Conservation (phyloP, 2,888 invertebrate genomes). For the Sphaerophoria rueppellii region DNA sequence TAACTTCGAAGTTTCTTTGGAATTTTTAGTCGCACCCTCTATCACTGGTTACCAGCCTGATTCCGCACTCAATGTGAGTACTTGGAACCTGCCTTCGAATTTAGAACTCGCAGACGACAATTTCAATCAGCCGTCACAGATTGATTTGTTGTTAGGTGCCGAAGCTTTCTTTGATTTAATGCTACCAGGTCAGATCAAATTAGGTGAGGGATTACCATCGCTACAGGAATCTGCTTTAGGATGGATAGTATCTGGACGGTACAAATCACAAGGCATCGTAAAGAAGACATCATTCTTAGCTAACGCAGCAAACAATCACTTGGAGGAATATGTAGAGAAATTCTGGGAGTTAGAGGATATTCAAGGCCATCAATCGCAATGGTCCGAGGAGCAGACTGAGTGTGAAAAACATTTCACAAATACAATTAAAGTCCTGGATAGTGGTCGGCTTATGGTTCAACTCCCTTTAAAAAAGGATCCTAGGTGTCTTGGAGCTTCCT, state of each 20-base stretch:
- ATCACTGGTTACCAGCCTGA: constrained; percentile 35
- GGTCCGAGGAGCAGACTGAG: neutral
- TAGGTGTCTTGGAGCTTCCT: constrained; percentile 51
- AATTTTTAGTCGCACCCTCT: constrained; percentile 21
- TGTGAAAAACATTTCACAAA: neutral
- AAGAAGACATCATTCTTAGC: no score
- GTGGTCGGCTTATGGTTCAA: constrained; percentile 40
- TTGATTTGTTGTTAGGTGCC: constrained; percentile 10
- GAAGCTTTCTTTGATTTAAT: constrained; percentile 13
- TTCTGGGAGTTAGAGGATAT: neutral
- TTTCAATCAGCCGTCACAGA: neutral
- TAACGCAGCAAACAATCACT: no score
- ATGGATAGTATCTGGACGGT: neutral
- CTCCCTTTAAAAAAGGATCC: constrained; percentile 59
- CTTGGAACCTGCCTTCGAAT: constrained; percentile 29
- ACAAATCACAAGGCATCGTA: no score
- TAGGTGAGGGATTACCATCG: neutral
- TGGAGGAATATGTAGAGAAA: no score
- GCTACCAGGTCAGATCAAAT: constrained; percentile 1
- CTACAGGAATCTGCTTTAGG: constrained; percentile 20
- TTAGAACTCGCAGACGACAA: constrained; percentile 24
- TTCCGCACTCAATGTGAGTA: neutral
- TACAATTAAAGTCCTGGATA: neutral
- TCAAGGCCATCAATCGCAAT: neutral
- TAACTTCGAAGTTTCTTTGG: constrained; percentile 14